Conservation (phyloP, 2,797 vertebrate genomes). For the Sebastes iracundus region DNA sequence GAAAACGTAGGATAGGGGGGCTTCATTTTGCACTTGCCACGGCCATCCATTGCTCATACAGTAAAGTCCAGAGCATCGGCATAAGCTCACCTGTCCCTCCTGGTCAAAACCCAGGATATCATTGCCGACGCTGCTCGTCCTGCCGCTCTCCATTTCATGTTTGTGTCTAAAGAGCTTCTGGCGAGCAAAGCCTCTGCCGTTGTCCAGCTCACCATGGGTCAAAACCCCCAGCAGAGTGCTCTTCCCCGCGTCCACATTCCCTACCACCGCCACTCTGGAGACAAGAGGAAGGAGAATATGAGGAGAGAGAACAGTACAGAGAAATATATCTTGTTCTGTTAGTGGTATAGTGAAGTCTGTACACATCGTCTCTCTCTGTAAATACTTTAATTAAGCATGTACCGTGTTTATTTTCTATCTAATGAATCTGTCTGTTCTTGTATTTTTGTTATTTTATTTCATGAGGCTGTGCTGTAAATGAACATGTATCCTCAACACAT, state of each 20-base stretch:
- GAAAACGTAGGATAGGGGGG: neutral
- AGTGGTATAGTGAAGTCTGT: neutral
- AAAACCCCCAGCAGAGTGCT: constrained; percentile 92
- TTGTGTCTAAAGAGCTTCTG: constrained; percentile 97
- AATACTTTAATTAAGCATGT: neutral
- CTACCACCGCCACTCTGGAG: constrained; percentile 91
- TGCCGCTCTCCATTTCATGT: constrained; percentile 94
- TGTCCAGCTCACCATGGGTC: constrained; percentile 94
- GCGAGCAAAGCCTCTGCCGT: constrained; percentile 92
- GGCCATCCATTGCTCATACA: neutral
- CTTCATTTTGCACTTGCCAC: neutral
- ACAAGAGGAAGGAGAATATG: neutral
- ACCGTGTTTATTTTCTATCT: neutral
- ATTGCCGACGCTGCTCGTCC: constrained; percentile 95
- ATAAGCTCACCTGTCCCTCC: constrained; percentile 81
- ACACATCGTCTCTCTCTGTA: neutral
- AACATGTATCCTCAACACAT: too few species aligned
- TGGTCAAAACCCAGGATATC: constrained; percentile 95
- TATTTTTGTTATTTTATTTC: neutral
- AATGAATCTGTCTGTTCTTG: neutral
- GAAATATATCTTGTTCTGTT: too few species aligned
- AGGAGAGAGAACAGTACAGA: neutral
- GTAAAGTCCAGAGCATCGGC: neutral
- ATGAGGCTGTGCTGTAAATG: too few species aligned
- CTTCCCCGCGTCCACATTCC: constrained; percentile 94